Evolutionary conservation across 2,113 vertebrate genomes (phyloP), one percentile per base, ranked within the genome.

Genomic region (Glaucomys volans): DNA sequence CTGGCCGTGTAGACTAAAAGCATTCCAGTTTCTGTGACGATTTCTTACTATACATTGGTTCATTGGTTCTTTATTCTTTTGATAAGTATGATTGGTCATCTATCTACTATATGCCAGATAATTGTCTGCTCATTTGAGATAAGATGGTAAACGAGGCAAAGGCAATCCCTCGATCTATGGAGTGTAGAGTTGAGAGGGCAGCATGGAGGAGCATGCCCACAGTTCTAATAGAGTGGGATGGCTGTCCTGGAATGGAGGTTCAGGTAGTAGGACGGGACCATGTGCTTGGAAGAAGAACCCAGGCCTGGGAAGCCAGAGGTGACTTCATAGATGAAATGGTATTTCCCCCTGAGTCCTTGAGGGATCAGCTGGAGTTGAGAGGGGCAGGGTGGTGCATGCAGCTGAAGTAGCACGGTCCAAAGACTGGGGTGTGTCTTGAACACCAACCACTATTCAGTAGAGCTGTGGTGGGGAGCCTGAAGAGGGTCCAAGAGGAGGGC

Each of bases 111-210:
- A 35, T 72, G 35, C 69, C 59, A 93, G 35, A 4, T 66, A 47
- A 9, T 76, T 95, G n/a, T 90, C 87, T 89, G 35, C 42, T 95
- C 22, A 24, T 77, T 79, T 89, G 47, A 83, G 54, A 83, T 81
- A 94, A 90, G 42, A 80, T n/a, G 14, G 24, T 50, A 64, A 89
- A 62, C 54, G 42, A 95, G 40, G 76, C 86, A 91, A 79, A 84
- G 20, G 81, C 13, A 67, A 7, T 40, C 50, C n/a, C 80, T 93
- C 67, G 35, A 16, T 87, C 57, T 40, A 37, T 54, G 32, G 54
- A 32, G 16, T 90, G 81, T 82, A 37, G 18, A 91, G 17, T 75
- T 35, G 75, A 90, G 40, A 69, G 52, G 67, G n/a, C 69, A 32
- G 92, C 84, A 50, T 1, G 44, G 77, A 72, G 20, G 52, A 37